Base-by-base conservation (phyloP, 2,113 vertebrate species). In the Apodemus speciosus region DNA sequence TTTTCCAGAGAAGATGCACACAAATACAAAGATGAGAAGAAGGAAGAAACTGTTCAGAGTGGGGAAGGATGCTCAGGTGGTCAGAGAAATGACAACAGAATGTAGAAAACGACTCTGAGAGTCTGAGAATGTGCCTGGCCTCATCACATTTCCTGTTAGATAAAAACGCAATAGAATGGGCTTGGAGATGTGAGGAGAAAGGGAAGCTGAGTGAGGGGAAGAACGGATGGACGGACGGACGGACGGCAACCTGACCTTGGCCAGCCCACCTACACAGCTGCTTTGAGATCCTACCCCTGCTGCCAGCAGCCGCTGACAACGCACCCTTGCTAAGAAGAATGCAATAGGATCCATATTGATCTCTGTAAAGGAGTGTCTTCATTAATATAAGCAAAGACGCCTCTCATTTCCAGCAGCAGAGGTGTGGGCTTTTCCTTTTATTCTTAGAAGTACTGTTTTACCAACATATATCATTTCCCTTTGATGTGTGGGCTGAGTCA, bases 401-500 rank as follows among this genome's bases (percentile, higher is more conserved):
- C 94, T 97, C 95, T 90, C 96, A 96, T 95, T 96, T 94, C 85
- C 91, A 93, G 91, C 83, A 91, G 94, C 92, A 86, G 91, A 94
- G 91, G 91, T 95, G 96, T 97, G 89, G 95, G 95, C 60, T 97
- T 97, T 97, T 94, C 89, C 95, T 96, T 97, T 97, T 95, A 96
- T 88, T 97, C 66, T 85, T 88, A 94, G 87, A 90, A 94, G 90
- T 96, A 96, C 91, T 97, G 93, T 97, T 97, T 97, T 79, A 86
- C 95, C 96, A 97, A 96, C 95, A 96, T 94, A 92, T 64, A 97
- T 96, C 91, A 95, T 83, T 96, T 97, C 15, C 72, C 81, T 97
- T 96, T 97, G 89, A 96, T 94, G 95, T 90, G 95, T 96, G 94
- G 91, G 96, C 85, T 97, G 97, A 97, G 95, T 97, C 97, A 97